These are phyloP conservation scores for Hymenochirus boettgeri DNA, from an alignment of 2,113 vertebrate genomes.

Conservation along the genomic window DNA sequence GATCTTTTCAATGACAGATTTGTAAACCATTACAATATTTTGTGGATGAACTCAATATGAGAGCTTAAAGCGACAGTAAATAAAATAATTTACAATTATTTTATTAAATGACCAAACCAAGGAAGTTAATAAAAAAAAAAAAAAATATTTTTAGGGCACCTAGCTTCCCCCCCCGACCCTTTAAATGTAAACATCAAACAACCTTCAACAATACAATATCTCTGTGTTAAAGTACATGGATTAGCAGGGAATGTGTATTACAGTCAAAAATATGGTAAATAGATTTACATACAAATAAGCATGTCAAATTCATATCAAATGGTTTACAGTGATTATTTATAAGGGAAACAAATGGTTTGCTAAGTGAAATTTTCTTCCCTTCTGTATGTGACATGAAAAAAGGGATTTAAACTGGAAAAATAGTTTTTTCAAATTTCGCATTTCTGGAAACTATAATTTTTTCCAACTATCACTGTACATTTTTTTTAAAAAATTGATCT, in stretches of 20 bases:
- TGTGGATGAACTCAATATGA: too few species aligned
- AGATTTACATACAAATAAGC: conserved; percentile 32
- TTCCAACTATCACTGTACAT: too few species aligned
- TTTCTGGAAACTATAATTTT: too few species aligned
- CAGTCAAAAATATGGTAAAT: conserved; percentile 12
- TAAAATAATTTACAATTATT: too few species aligned
- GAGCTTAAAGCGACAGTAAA: too few species aligned
- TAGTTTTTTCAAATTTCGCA: too few species aligned
- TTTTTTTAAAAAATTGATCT: conserved; percentile 45
- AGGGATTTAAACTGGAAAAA: too few species aligned
- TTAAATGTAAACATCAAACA: conserved; percentile 15
- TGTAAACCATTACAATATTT: too few species aligned
- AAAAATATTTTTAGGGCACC: conserved; percentile 8
- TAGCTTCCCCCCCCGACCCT: not conserved
- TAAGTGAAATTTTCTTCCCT: not conserved
- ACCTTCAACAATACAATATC: conserved; percentile 4
- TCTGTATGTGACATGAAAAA: too few species aligned
- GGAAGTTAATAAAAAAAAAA: conserved; percentile 3
- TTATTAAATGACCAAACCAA: not conserved
- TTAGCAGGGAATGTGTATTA: conserved; percentile 9
- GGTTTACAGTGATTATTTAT: conserved; percentile 31
- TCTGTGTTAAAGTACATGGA: conserved; percentile 16
- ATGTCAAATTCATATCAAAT: conserved; percentile 21
- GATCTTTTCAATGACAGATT: too few species aligned
- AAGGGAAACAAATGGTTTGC: conserved; percentile 22